Conservation (phyloP, 2,888 invertebrate genomes). For the Psylliodes chrysocephalus region DNA sequence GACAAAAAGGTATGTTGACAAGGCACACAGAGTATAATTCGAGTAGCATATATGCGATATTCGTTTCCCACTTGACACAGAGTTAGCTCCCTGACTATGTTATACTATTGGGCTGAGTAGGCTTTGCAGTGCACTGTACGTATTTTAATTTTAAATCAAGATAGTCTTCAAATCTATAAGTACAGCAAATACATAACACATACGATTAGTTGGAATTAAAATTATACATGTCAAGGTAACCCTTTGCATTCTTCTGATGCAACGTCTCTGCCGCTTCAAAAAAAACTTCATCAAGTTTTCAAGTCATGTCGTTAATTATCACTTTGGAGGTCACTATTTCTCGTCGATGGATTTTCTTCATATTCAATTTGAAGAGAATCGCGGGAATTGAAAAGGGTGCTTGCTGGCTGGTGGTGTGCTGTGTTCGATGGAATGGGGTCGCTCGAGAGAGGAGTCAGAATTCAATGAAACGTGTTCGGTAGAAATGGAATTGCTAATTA, state of each 20-base stretch:
- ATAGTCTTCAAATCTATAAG: no score
- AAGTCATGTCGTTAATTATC: slow-evolving; percentile 42
- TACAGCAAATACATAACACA: no score
- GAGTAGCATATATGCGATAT: no score
- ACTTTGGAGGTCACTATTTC: slow-evolving; percentile 38
- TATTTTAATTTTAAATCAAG: no score
- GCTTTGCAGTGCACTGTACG: no score
- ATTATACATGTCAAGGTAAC: no score
- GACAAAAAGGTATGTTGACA: no score
- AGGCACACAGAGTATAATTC: no score
- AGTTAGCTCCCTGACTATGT: no score
- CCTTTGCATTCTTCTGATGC: neutral
- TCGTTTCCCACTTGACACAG: no score
- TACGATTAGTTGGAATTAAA: no score
- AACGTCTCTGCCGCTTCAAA: slow-evolving; percentile 8
- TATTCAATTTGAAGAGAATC: slow-evolving; percentile 35
- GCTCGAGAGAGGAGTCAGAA: slow-evolving; percentile 7
- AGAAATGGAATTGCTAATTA: slow-evolving; percentile 30
- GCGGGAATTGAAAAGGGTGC: slow-evolving; percentile 23
- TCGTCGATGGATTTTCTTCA: slow-evolving; percentile 36
- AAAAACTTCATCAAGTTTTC: slow-evolving; percentile 29
- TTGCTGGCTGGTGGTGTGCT: slow-evolving; percentile 3
- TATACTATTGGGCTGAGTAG: no score
- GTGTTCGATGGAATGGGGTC: slow-evolving; percentile 12
- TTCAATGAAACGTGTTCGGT: slow-evolving; percentile 26